Conservation (phyloP, 1,140 invertebrate species). For the Drosophila ironensis region DNA sequence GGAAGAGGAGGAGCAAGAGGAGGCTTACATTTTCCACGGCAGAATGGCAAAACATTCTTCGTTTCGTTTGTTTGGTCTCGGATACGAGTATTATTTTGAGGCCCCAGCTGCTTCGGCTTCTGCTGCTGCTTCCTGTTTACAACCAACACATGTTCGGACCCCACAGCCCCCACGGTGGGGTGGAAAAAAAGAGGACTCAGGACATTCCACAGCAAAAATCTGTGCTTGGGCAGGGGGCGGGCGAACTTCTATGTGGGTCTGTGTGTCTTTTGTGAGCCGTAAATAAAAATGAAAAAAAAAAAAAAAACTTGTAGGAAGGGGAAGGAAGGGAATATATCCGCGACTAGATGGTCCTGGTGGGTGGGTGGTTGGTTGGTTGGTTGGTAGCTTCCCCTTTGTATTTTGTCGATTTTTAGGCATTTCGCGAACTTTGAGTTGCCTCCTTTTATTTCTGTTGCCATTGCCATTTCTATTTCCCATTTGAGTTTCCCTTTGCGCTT, state of each 20-base stretch:
- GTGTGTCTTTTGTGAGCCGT: slow-evolving; percentile 41
- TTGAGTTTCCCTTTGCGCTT: slow-evolving; percentile 5
- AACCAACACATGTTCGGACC: slow-evolving; percentile 72
- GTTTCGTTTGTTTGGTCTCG: slow-evolving; percentile 1
- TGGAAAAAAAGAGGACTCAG: background rate
- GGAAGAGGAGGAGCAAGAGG: background rate
- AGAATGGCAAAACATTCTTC: slow-evolving; percentile 41
- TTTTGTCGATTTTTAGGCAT: slow-evolving; percentile 31
- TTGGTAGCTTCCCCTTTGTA: slow-evolving; percentile 5
- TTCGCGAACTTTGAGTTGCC: slow-evolving; percentile 34
- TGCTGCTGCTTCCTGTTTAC: slow-evolving; percentile 66
- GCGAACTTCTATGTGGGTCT: slow-evolving; percentile 31
- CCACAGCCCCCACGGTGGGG: background rate
- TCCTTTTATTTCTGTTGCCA: slow-evolving; percentile 19
- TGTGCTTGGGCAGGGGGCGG: background rate
- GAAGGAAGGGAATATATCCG: background rate
- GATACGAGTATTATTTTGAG: slow-evolving; percentile 26
- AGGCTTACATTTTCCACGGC: slow-evolving; percentile 8
- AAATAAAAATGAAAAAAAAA: background rate
- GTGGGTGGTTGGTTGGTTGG: background rate
- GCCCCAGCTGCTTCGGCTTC: slow-evolving; percentile 37
- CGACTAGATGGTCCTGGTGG: background rate
- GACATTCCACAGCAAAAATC: slow-evolving; percentile 45
- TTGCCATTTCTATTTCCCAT: slow-evolving; percentile 45
- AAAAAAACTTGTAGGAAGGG: background rate